These are phyloP conservation scores for Polypedilum pembai DNA, from an alignment of 1,140 invertebrate genomes.

Conservation along the genomic window DNA sequence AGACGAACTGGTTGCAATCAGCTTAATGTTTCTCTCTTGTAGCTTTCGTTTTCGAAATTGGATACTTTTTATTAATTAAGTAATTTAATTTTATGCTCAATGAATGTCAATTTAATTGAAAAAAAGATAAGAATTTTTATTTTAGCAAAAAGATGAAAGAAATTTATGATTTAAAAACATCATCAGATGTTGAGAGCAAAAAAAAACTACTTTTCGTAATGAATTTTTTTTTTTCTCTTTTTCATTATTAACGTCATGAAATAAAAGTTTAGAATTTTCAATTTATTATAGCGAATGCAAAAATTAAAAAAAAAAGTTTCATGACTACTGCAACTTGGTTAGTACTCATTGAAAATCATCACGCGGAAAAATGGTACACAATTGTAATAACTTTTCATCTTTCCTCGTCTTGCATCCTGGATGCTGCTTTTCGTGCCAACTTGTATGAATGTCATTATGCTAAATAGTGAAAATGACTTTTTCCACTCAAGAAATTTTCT, in stretches of 20 bases:
- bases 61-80: no score
- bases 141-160: no score
- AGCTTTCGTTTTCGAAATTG: no score
- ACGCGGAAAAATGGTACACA: conserved; percentile 3
- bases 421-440: background rate
- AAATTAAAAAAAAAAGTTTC: background rate
- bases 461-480: conserved; percentile 23
- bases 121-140: no score
- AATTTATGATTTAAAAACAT: background rate
- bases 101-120: no score
- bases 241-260: background rate
- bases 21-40: no score
- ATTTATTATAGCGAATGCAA: background rate
- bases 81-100: no score
- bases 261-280: background rate
- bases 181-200: background rate
- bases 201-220: conserved; percentile 5
- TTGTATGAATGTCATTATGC: conserved; percentile 28
- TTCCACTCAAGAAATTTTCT: background rate
- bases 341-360: background rate
- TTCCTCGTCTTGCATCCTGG: background rate
- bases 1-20: no score
- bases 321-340: background rate
- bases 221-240: background rate
- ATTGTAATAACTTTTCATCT: conserved; percentile 4